Evolutionary conservation across 2,113 vertebrate genomes (phyloP).

Genomic region (Pseudopipra pipra): DNA sequence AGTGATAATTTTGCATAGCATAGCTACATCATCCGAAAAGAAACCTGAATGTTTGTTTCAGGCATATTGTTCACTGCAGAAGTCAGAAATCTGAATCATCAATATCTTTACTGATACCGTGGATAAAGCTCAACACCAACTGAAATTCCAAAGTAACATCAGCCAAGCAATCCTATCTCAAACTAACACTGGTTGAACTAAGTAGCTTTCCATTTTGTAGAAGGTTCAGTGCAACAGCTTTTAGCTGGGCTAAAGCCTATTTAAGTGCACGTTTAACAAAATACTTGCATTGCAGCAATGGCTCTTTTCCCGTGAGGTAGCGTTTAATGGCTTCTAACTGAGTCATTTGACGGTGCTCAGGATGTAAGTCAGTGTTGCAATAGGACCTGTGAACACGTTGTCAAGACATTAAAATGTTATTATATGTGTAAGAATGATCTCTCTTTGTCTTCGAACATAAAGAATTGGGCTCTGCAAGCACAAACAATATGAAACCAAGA

Average conservation of each 20-base stretch:
- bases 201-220: not conserved
- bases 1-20: not conserved
- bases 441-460: constrained; percentile 21
- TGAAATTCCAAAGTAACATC: not conserved
- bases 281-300: constrained; percentile 88
- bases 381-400: constrained; percentile 83
- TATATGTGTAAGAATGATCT: not conserved
- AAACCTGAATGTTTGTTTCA: not conserved
- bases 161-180: not conserved
- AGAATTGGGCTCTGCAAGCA: not conserved
- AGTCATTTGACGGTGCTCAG: constrained; percentile 89
- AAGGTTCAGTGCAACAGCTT: not conserved
- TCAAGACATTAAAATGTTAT: constrained; percentile 22
- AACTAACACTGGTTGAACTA: not conserved
- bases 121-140: not conserved
- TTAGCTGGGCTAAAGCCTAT: not conserved
- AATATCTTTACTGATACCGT: not conserved
- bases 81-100: not conserved
- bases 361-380: constrained; percentile 93
- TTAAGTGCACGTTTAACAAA: not conserved
- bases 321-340: constrained; percentile 94
- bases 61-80: not conserved
- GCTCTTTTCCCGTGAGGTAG: constrained; percentile 90
- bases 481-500: constrained; percentile 8
- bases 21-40: not conserved